Base-by-base conservation (phyloP, 37 sponge, comb jelly and placozoan species). In the Ephydatia muelleri region DNA sequence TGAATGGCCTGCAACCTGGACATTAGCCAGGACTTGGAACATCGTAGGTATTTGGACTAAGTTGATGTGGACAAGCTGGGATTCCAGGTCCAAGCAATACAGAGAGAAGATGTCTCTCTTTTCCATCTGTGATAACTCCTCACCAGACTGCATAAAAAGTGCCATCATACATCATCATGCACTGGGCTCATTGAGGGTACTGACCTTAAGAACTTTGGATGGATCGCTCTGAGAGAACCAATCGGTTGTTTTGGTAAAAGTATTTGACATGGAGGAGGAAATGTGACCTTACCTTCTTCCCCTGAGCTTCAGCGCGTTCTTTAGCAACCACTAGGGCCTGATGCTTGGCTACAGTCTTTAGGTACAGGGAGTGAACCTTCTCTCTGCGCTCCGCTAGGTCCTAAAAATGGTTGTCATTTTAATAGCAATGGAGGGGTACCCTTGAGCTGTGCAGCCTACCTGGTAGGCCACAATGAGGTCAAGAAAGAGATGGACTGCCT, bases 361-460 rank as follows among this genome's bases (percentile, higher is more conserved):
- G 97, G 48, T 95, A 91, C 68, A 84, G 91, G 37, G 85, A 72
- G 38, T 83, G 90, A 22, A 92, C 88, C 80, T 82, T 92, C 73
- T 97, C 97, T 65, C 95, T 66, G 12, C 97, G 81, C 38, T 91
- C 91, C 65, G 88, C 88, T 39, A 97, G 76, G 73, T 97, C 97
- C 74, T 84, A 5, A 34, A 86, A 43, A 33, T 27, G 35, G 12
- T 33, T 38, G 13, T 23, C 67, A 79, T 6, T 13, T 33, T 34
- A 19, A 33, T 12, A 34, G 22, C 21, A 6, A 57, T 12, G 26
- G 76, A 2, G 8, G 36, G 39, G 5, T 14, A 21, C 33, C 1
- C 73, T 14, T n/a, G n/a, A n/a, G n/a, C n/a, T n/a, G n/a, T n/a
- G n/a, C n/a, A 23, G 0, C 77, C 2, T 36, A 86, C 87, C 87